Conservation (phyloP, 1,140 invertebrate genomes). For the Drosophila nasuta region DNA sequence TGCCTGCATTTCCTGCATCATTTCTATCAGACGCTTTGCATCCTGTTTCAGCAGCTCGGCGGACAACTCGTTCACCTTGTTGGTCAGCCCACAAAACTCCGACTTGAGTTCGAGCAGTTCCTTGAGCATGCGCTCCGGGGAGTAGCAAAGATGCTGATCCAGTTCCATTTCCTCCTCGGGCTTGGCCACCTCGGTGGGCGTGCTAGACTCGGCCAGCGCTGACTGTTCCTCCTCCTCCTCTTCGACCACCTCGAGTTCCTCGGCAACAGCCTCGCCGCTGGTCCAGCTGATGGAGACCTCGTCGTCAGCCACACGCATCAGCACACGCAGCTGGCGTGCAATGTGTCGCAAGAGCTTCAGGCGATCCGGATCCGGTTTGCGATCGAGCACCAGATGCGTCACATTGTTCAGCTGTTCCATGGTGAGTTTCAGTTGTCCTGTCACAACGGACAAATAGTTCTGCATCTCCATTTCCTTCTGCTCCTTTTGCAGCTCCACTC, state of each 20-base stretch:
- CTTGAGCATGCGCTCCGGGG: constrained; percentile 62
- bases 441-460: constrained; percentile 26
- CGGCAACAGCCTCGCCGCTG: constrained; percentile 31
- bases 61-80: constrained; percentile 72
- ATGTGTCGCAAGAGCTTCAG: constrained; percentile 54
- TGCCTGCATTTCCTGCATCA: constrained; percentile 62
- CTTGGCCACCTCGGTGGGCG: constrained; percentile 43
- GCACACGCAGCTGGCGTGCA: constrained; percentile 54
- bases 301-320: constrained; percentile 43
- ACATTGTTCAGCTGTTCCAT: constrained; percentile 75
- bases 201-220: constrained; percentile 2
- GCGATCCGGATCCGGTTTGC: constrained; percentile 52
- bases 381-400: constrained; percentile 66
- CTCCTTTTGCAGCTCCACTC: constrained; percentile 63
- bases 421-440: constrained; percentile 62
- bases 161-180: constrained; percentile 59
- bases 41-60: constrained; percentile 66
- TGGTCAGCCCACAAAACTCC: constrained; percentile 66
- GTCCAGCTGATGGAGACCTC: constrained; percentile 66
- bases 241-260: constrained; percentile 33
- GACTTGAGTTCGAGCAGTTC: constrained; percentile 71
- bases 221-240: constrained; percentile 39
- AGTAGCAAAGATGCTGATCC: constrained; percentile 66
- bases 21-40: constrained; percentile 48
- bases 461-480: constrained; percentile 46